Percentiles rank a stretch among this genome's conserved stretches.
Conservation (phyloP, 2,113 vertebrate species). For the Herpailurus yagouaroundi region DNA sequence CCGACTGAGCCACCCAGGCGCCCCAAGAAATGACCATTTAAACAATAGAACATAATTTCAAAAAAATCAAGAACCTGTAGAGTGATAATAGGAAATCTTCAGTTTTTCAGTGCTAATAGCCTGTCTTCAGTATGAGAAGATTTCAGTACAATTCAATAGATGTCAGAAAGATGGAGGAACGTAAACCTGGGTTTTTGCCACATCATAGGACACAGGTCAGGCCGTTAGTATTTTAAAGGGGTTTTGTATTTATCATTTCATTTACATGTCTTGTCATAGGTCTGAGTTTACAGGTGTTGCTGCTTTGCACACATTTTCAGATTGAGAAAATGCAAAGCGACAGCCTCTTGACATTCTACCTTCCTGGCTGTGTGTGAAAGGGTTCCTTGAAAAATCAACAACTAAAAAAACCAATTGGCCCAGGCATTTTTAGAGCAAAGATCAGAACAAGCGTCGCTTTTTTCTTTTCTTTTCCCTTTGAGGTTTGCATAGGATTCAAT, state of each 20-base stretch:
- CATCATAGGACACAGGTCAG: not conserved
- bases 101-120: not conserved
- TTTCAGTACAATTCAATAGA: not conserved
- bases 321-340: not conserved
- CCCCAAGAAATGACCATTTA: not conserved
- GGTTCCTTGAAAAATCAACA: constrained; percentile 60
- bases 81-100: not conserved
- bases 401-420: constrained; percentile 49
- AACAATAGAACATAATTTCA: not conserved
- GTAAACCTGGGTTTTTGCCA: not conserved
- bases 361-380: not conserved
- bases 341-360: not conserved
- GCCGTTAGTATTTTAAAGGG: not conserved
- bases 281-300: not conserved
- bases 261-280: constrained; percentile 32
- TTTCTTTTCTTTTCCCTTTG: constrained; percentile 49
- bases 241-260: constrained; percentile 3
- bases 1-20: no score
- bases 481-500: constrained; percentile 52
- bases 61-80: not conserved
- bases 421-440: constrained; percentile 48
- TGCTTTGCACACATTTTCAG: constrained; percentile 22
- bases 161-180: not conserved
- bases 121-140: accelerated
- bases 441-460: constrained; percentile 17